Evolutionary conservation across 1,140 invertebrate genomes (phyloP).

Genomic region (Rhopalosiphum padi): DNA sequence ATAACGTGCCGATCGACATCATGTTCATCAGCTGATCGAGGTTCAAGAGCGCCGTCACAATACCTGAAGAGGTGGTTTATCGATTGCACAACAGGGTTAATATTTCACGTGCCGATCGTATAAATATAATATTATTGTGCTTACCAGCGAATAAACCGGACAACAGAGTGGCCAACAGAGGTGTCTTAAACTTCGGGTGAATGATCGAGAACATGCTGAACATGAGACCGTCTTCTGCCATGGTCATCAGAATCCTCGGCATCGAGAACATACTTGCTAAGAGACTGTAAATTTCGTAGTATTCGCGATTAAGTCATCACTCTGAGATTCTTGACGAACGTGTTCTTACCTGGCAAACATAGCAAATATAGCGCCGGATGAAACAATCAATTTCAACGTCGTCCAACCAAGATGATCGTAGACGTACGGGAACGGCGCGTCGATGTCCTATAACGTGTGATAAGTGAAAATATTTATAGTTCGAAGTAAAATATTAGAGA

Average conservation of each 20-base stretch:
- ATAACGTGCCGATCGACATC: constrained; percentile 93
- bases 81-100: not conserved
- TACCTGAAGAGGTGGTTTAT: constrained; percentile 63
- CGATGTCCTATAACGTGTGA: constrained; percentile 68
- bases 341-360: constrained; percentile 61
- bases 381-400: constrained; percentile 82
- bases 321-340: not conserved
- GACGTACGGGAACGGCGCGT: constrained; percentile 84
- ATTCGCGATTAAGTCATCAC: constrained; percentile 25
- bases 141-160: constrained; percentile 69
- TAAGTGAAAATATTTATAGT: constrained; percentile 25
- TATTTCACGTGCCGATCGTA: not conserved
- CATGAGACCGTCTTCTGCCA: constrained; percentile 83
- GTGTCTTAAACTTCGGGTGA: constrained; percentile 76
- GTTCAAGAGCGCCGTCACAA: constrained; percentile 88
- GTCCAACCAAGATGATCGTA: constrained; percentile 79
- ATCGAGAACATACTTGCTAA: constrained; percentile 87
- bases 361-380: constrained; percentile 82
- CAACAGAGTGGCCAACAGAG: constrained; percentile 79
- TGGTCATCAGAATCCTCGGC: constrained; percentile 86
- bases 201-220: constrained; percentile 78
- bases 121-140: not conserved
- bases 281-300: constrained; percentile 68
- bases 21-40: constrained; percentile 88
- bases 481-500: not conserved